A percentile compares a stretch with the other conserved stretches of the same genome.
Evolutionary conservation across 2,888 invertebrate genomes (phyloP).

Genomic region (Drosophila silvestris): DNA sequence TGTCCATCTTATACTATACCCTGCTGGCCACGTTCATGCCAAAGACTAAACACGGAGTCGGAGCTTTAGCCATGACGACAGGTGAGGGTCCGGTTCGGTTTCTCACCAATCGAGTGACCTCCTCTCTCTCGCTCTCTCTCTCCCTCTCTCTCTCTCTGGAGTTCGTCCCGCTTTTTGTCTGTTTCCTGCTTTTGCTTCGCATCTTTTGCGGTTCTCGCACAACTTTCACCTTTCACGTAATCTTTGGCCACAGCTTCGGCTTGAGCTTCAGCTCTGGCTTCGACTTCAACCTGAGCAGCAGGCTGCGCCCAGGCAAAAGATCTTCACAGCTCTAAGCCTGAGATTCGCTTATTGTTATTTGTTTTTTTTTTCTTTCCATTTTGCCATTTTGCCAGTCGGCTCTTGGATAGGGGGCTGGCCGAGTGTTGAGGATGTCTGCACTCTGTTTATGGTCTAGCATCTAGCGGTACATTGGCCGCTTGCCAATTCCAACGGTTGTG

Average conservation of each 20-base stretch:
- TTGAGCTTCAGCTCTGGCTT: conserved; percentile 6
- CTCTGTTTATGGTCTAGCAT: conserved; percentile 69
- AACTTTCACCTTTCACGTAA: conserved; percentile 85
- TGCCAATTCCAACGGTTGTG: conserved; percentile 47
- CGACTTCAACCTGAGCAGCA: conserved; percentile 23
- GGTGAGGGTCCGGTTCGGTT: conserved; percentile 58
- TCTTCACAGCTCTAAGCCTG: conserved; percentile 4
- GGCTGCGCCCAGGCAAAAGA: conserved; percentile 26
- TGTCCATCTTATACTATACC: background rate
- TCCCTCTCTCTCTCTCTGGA: background rate
- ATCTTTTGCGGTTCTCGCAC: conserved; percentile 72
- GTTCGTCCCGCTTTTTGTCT: conserved; percentile 1
- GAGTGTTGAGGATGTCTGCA: conserved; percentile 22
- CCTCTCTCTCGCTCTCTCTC: background rate
- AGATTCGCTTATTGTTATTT: conserved; percentile 70
- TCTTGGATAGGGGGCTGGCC: background rate
- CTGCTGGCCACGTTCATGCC: background rate
- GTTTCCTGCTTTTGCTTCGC: conserved; percentile 56
- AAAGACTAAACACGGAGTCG: background rate
- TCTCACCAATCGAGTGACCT: conserved; percentile 45
- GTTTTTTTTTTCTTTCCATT: conserved; percentile 35
- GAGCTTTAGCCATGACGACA: conserved; percentile 33
- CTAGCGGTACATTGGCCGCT: conserved; percentile 74
- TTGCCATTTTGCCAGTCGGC: conserved; percentile 60
- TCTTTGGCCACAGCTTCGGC: conserved; percentile 62